These are phyloP conservation scores for Brachylomia viminalis DNA, from an alignment of 2,888 invertebrate genomes.

Conservation along the genomic window DNA sequence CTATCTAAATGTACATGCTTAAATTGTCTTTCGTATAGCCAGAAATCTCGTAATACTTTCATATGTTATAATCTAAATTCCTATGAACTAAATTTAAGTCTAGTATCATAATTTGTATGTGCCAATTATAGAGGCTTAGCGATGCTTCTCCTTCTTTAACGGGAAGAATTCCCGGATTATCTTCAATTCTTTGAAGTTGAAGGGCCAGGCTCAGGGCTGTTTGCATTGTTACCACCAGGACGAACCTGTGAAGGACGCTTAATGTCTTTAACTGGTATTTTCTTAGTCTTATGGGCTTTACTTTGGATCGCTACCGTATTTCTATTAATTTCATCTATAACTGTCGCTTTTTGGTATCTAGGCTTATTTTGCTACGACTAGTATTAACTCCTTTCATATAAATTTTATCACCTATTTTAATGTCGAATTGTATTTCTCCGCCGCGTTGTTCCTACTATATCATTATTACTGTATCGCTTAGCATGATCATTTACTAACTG, in stretches of 20 bases:
- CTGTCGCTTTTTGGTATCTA: conserved; percentile 2
- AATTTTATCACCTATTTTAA: conserved; percentile 18
- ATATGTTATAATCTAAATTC: too few species aligned
- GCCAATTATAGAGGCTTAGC: conserved; percentile 11
- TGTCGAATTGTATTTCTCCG: conserved; percentile 40
- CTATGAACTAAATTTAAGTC: not conserved
- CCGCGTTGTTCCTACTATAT: conserved; percentile 12
- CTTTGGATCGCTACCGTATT: not conserved
- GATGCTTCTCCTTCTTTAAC: too few species aligned
- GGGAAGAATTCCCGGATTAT: too few species aligned
- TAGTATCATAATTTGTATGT: not conserved
- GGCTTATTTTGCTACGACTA: conserved; percentile 15
- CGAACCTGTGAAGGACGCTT: conserved; percentile 47
- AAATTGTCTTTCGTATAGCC: too few species aligned
- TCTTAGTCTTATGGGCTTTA: too few species aligned
- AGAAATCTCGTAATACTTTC: too few species aligned
- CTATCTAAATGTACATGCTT: too few species aligned
- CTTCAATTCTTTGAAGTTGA: too few species aligned
- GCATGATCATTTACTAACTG: conserved; percentile 2
- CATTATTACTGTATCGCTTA: too few species aligned
- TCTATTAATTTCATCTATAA: not conserved
- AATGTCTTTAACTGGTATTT: conserved; percentile 8
- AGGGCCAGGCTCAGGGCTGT: not conserved
- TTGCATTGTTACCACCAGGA: conserved; percentile 9
- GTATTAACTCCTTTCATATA: conserved; percentile 11